Evolutionary conservation across 2,113 vertebrate genomes (phyloP).

Genomic region (Cephalopterus ornatus): DNA sequence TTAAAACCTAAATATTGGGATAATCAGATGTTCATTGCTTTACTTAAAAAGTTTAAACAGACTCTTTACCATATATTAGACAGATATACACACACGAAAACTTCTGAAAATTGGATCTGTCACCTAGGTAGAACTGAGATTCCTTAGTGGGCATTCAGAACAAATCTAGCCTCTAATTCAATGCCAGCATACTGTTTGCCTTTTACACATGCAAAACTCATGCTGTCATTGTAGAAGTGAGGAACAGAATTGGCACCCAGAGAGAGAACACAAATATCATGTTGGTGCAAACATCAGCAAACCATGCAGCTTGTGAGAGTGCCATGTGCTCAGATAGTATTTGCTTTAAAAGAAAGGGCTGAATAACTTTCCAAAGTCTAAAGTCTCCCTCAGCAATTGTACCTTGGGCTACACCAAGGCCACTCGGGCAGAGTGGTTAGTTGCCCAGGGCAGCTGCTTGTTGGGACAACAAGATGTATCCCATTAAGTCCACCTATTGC

Average conservation of each 20-base stretch:
- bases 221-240: not conserved
- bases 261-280: accelerated
- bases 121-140: not conserved
- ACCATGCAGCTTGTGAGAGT: not conserved
- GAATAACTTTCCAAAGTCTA: not conserved
- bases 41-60: not conserved
- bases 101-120: not conserved
- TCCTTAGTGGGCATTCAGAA: not conserved
- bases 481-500: not conserved
- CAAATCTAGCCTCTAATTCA: not conserved
- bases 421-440: not conserved
- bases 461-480: not conserved
- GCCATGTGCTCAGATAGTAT: accelerated
- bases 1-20: not conserved
- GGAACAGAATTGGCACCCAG: not conserved
- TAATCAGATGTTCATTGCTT: not conserved
- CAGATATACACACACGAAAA: not conserved
- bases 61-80: not conserved
- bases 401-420: not conserved
- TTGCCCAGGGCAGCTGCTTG: conserved; percentile 13
- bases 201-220: not conserved
- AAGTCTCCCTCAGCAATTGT: not conserved
- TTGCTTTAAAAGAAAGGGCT: not conserved
- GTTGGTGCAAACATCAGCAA: not conserved
- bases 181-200: not conserved